A percentile compares a stretch with the other conserved stretches of the same genome.
phyloP scores from a whole-genome alignment of 2,888 invertebrate genomes.

The Apantesis nais region DNA sequence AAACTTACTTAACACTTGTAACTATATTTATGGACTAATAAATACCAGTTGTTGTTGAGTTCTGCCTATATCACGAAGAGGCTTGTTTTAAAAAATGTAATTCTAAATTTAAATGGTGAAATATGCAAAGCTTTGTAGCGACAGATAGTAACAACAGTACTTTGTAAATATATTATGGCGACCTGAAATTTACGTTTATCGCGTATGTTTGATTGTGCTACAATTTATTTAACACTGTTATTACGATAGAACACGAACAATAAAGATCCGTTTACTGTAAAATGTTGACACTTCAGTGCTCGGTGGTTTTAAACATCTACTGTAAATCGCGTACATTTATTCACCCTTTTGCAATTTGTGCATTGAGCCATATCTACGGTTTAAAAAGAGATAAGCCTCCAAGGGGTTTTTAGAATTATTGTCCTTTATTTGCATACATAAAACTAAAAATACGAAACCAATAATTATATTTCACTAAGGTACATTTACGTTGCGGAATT shows the following conservation, averaged over 20 bases:
- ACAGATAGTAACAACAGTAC: not conserved
- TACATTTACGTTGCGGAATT: not conserved
- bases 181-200: conserved; percentile 37
- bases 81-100: not conserved
- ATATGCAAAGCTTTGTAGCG: conserved; percentile 5
- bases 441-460: not conserved
- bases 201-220: conserved; percentile 42
- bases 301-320: conserved; percentile 17
- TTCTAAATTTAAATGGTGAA: not conserved
- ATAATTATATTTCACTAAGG: not conserved
- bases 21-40: not conserved
- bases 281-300: conserved; percentile 57
- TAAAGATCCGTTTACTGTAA: conserved; percentile 55
- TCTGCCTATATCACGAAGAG: not conserved
- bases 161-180: conserved; percentile 13
- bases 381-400: conserved; percentile 6
- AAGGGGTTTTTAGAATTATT: not conserved
- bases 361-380: conserved; percentile 10
- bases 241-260: conserved; percentile 61
- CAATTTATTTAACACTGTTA: conserved; percentile 56
- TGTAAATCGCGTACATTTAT: conserved; percentile 5
- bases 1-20: no score
- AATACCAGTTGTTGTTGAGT: not conserved
- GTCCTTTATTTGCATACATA: not conserved
- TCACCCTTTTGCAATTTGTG: conserved; percentile 16